Percentiles rank a stretch among this genome's conserved stretches.
Evolutionary conservation across 2,888 invertebrate genomes (phyloP).

Genomic region (Drosophila prolongata): DNA sequence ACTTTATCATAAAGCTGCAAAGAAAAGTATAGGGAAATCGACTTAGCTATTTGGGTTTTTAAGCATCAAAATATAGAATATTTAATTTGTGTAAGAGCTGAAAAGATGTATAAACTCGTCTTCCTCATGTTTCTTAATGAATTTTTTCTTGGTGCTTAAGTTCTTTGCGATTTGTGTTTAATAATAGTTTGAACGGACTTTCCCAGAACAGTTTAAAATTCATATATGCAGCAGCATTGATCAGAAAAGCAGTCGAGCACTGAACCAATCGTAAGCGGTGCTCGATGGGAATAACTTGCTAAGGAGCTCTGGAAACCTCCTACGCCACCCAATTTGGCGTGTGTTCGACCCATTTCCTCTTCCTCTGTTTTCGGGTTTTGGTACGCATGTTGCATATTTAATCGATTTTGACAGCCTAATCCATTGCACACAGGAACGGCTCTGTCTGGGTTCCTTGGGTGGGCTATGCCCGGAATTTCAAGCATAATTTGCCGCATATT

Average conservation of each 20-base stretch:
- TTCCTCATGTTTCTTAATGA: neutral
- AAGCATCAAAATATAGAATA: too few species aligned
- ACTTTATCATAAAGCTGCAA: too few species aligned
- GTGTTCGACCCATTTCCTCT: constrained; percentile 17
- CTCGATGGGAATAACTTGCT: constrained; percentile 16
- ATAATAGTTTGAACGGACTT: neutral
- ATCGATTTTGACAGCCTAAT: constrained; percentile 62
- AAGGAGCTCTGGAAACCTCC: constrained; percentile 6
- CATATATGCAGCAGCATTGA: constrained; percentile 22
- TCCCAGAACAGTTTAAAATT: constrained; percentile 10
- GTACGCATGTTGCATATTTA: constrained; percentile 73
- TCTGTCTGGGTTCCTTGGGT: constrained; percentile 37
- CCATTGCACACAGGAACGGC: constrained; percentile 33
- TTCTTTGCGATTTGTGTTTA: constrained; percentile 9
- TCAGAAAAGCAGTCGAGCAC: constrained; percentile 14
- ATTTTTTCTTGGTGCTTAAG: neutral
- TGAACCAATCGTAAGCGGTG: constrained; percentile 13
- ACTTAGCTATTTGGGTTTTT: too few species aligned
- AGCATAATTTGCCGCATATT: constrained; percentile 73
- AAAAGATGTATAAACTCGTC: too few species aligned
- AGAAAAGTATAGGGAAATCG: too few species aligned
- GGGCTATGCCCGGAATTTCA: constrained; percentile 71
- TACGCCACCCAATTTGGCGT: constrained; percentile 5
- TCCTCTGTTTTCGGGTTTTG: constrained; percentile 31
- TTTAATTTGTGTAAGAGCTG: too few species aligned